Evolutionary conservation across 2,888 invertebrate genomes (phyloP).

Genomic region (Cepaea hortensis): DNA sequence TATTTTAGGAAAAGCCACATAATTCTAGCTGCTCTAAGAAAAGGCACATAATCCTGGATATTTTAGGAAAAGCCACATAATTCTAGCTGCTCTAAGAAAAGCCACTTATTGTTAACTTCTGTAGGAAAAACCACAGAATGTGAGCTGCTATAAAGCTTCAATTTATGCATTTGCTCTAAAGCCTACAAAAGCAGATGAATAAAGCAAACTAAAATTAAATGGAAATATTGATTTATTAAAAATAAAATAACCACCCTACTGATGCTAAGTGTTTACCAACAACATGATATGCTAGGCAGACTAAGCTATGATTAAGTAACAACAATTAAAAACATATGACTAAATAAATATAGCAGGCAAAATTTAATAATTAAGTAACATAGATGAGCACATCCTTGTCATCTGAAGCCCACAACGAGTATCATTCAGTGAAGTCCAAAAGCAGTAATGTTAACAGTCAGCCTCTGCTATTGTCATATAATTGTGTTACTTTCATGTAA

Average conservation of each 20-base stretch:
- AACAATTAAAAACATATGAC: neutral
- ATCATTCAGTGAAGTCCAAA: conserved; percentile 21
- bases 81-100: too few species aligned
- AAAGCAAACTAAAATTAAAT: neutral
- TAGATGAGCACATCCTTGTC: neutral
- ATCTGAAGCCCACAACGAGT: conserved; percentile 6
- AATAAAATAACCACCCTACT: too few species aligned
- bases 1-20: too few species aligned
- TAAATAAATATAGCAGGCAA: conserved; percentile 6
- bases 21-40: too few species aligned
- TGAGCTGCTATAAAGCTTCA: too few species aligned
- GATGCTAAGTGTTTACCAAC: too few species aligned
- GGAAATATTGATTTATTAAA: neutral
- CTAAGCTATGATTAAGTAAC: neutral
- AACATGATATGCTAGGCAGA: neutral
- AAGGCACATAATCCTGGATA: too few species aligned
- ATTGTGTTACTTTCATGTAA: conserved; percentile 12
- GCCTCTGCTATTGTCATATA: neutral
- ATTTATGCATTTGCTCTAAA: too few species aligned
- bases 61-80: too few species aligned
- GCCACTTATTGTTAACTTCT: too few species aligned
- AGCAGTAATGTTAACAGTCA: conserved; percentile 9
- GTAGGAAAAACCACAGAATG: too few species aligned
- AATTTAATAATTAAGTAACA: neutral
- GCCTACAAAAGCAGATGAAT: neutral